These are phyloP conservation scores for Ophiodon elongatus DNA, from an alignment of 2,113 vertebrate species.

Conservation along the genomic window DNA sequence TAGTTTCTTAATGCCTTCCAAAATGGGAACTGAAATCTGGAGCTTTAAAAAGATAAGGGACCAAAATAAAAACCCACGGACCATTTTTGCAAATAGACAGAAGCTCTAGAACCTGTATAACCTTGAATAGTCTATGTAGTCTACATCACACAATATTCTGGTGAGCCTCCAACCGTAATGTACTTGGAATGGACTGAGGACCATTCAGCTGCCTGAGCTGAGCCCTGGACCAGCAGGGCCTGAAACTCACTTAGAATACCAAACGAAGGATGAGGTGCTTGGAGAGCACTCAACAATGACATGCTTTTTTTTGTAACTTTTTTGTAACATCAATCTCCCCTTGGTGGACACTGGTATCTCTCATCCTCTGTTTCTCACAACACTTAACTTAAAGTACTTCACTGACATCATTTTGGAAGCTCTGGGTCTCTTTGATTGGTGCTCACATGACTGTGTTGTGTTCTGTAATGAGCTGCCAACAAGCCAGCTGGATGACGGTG, in stretches of 20 bases:
- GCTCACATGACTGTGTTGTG: conserved; percentile 56
- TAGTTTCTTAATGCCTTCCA: conserved; percentile 65
- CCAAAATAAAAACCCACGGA: conserved; percentile 57
- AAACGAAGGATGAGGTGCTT: conserved; percentile 50
- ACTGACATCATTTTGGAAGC: conserved; percentile 84
- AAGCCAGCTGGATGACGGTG: conserved; percentile 55
- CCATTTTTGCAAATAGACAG: conserved; percentile 63
- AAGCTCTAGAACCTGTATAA: conserved; percentile 74
- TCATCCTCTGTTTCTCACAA: conserved; percentile 33
- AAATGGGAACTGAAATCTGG: conserved; percentile 52
- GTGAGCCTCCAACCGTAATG: conserved; percentile 55
- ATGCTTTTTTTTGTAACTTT: conserved; percentile 4
- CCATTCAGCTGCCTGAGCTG: conserved; percentile 78
- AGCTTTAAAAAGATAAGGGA: conserved; percentile 48
- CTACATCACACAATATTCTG: conserved; percentile 52
- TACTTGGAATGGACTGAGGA: conserved; percentile 61
- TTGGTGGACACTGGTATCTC: conserved; percentile 69
- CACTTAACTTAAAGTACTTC: conserved; percentile 50
- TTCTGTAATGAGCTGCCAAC: conserved; percentile 68
- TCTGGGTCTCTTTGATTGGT: conserved; percentile 79
- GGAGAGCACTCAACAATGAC: conserved; percentile 54
- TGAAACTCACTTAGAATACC: conserved; percentile 61
- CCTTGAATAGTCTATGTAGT: conserved; percentile 50
- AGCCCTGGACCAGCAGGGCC: conserved; percentile 81
- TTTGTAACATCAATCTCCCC: conserved; percentile 41